Conservation (phyloP, 2,797 vertebrate species). For the Chelon auratus region DNA sequence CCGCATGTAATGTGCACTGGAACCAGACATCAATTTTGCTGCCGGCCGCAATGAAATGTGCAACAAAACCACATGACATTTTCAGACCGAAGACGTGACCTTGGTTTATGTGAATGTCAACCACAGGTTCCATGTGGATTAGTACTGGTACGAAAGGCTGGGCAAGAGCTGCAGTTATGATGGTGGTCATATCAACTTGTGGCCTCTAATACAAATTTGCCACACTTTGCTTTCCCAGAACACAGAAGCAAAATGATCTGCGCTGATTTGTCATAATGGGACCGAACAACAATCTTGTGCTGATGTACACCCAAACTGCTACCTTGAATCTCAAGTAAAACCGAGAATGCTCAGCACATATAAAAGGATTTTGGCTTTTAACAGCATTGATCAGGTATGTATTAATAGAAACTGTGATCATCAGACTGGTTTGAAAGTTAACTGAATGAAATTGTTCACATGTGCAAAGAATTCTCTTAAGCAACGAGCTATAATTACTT, state of each 20-base stretch:
- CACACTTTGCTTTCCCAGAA: background rate
- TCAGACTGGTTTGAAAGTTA: background rate
- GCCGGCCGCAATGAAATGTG: constrained; percentile 31
- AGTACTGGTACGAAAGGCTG: background rate
- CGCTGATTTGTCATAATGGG: background rate
- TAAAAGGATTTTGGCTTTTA: background rate
- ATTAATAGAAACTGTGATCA: background rate
- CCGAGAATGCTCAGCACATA: background rate
- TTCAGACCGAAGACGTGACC: constrained; percentile 18
- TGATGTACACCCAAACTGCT: background rate
- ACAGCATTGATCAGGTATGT: background rate
- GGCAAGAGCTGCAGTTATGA: background rate
- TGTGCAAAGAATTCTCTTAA: no score
- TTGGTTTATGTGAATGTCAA: constrained; percentile 5
- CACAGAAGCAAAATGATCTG: background rate
- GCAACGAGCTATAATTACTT: constrained; percentile 47
- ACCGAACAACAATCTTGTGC: background rate
- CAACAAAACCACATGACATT: constrained; percentile 8
- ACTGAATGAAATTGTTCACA: no score
- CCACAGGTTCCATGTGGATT: background rate
- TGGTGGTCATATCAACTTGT: background rate
- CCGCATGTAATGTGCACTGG: constrained; percentile 9
- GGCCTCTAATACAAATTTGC: background rate
- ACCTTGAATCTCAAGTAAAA: background rate
- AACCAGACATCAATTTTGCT: constrained; percentile 18